A percentile compares a stretch with the other conserved stretches of the same genome.
Conservation (phyloP, 2,113 vertebrate species). For the Cyphotilapia sp. region DNA sequence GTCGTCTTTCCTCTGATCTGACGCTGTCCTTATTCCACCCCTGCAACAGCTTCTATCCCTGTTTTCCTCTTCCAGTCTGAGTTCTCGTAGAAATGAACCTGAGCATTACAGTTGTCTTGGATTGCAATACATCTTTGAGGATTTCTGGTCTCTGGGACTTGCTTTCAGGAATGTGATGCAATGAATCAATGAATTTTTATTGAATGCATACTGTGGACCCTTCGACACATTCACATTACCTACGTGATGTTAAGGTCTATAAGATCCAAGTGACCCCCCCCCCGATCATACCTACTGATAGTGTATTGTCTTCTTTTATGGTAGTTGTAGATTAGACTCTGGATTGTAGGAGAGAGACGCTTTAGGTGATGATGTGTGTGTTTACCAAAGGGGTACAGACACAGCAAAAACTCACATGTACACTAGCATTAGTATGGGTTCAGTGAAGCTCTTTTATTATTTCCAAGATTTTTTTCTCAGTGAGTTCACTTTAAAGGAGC, state of each 20-base stretch:
- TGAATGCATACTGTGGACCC: neutral
- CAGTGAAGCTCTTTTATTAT: neutral
- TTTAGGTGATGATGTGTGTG: neutral
- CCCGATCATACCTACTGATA: neutral
- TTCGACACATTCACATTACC: neutral
- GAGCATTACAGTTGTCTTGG: neutral
- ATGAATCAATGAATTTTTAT: no score
- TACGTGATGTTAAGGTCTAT: neutral
- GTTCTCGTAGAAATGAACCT: neutral
- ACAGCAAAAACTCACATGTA: neutral
- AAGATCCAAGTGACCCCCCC: neutral
- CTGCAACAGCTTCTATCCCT: neutral
- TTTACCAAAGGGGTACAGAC: neutral
- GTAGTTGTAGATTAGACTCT: neutral
- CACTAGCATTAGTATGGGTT: neutral
- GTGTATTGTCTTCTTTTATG: neutral
- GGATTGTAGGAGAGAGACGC: neutral
- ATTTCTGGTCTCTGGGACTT: neutral
- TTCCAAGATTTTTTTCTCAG: neutral
- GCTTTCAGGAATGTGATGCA: neutral
- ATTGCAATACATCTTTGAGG: neutral
- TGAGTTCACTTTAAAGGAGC: neutral
- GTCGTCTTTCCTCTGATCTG: constrained; percentile 14
- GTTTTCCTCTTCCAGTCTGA: neutral
- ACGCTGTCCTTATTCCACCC: constrained; percentile 29